phyloP scores from a whole-genome alignment of 2,888 invertebrate genomes.

The Petrolisthes cinctipes region DNA sequence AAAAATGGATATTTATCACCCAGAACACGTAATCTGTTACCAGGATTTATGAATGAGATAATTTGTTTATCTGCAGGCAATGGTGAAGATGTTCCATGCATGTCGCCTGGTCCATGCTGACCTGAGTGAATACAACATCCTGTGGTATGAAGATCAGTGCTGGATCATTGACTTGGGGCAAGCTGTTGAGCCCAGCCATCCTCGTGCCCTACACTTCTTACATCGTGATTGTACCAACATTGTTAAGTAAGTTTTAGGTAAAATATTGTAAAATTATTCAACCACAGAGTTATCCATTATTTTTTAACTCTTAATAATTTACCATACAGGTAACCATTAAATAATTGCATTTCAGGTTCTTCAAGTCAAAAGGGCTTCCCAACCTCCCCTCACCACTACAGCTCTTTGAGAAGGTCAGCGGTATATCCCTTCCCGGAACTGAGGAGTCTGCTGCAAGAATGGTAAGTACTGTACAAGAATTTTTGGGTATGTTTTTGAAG shows the following conservation, averaged over 20 bases:
- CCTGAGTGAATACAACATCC: slow-evolving; percentile 76
- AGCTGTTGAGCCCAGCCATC: slow-evolving; percentile 75
- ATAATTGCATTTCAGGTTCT: slow-evolving; percentile 50
- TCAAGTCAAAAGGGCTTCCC: slow-evolving; percentile 53
- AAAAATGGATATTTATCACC: too few species aligned
- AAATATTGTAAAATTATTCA: neutral
- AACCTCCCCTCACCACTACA: slow-evolving; percentile 50
- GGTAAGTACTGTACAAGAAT: slow-evolving; percentile 28
- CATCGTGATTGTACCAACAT: slow-evolving; percentile 74
- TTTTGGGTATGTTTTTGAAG: neutral
- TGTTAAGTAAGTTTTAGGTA: slow-evolving; percentile 53
- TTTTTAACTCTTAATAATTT: neutral
- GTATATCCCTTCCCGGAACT: slow-evolving; percentile 43
- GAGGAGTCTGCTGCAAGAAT: slow-evolving; percentile 47
- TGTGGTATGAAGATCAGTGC: slow-evolving; percentile 73
- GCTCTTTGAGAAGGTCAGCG: slow-evolving; percentile 60
- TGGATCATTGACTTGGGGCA: slow-evolving; percentile 77
- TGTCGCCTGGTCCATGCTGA: slow-evolving; percentile 76
- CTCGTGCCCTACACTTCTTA: slow-evolving; percentile 74
- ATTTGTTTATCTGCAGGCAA: slow-evolving; percentile 69
- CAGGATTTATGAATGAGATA: too few species aligned
- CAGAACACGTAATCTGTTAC: too few species aligned
- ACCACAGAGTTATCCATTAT: neutral
- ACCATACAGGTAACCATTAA: too few species aligned
- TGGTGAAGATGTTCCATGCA: slow-evolving; percentile 72